Evolutionary conservation across 1,140 invertebrate species (phyloP), one percentile per base, ranked within the genome.

Genomic region (Zaprionus davidi): DNA sequence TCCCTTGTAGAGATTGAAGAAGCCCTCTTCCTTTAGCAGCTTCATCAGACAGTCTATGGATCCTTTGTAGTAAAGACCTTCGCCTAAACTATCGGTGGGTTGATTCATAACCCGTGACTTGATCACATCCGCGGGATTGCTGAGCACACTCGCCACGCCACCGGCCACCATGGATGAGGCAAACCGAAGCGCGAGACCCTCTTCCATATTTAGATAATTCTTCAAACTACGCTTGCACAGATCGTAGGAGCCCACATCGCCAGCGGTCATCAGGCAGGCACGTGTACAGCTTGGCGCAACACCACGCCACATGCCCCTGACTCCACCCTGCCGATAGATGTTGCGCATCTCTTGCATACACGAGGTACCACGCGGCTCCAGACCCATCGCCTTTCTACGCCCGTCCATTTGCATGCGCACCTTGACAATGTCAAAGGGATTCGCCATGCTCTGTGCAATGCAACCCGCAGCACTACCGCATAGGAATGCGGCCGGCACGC

Each of bases 51-150:
- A 90, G 1, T 81, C 78, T 5, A 76, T 3, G 12, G 74, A 66
- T 20, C 55, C 68, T 31, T 49, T 84, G 41, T 83, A 87, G 15
- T 44, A 62, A 0, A 79, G 22, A 0, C 24, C 49, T 20, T 24
- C 44, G 13, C 83, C 74, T n/a, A 24, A 3, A 2, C 57, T 49
- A 36, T 78, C 60, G 0, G 46, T 41, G 5, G 78, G 74, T 49
- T 88, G 81, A 55, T 81, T 81, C 81, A 84, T 79, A n/a, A 88
- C 56, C 1, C 81, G 72, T 0, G 75, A 79, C 12, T 84, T 84
- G 9, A 88, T 64, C 11, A 88, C 84, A 28, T 88, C 85, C 1
- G 78, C 69, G 12, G 84, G 84, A 58, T 57, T 73, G 34, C 85
- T 90, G 5, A 88, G 70, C 11, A 78, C 24, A 38, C 74, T 72